These are phyloP conservation scores for Piaya cayana DNA, from an alignment of 2,113 vertebrate species.

Conservation along the genomic window DNA sequence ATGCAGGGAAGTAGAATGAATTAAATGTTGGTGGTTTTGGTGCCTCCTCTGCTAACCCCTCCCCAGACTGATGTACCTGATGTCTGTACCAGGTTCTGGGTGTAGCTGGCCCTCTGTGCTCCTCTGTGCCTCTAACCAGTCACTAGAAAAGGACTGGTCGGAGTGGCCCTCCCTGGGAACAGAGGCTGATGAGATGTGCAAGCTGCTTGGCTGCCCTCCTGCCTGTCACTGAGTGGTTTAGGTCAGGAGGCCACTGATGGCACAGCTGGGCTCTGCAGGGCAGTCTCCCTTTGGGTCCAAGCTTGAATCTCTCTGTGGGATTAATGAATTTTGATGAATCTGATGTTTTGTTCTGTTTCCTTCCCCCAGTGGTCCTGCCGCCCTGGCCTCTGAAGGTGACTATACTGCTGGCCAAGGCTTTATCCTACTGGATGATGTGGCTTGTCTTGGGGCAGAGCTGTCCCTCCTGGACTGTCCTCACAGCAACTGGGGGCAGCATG, in stretches of 20 bases:
- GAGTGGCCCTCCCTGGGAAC: neutral
- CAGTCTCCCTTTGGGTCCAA: neutral
- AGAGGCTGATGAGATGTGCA: neutral
- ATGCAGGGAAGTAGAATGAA: neutral
- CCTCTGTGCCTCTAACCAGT: neutral
- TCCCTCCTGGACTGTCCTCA: slow-evolving; percentile 87
- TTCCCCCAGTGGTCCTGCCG: slow-evolving; percentile 63
- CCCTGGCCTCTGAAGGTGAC: slow-evolving; percentile 57
- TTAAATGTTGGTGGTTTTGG: neutral
- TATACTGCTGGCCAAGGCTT: slow-evolving; percentile 85
- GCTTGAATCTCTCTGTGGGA: neutral
- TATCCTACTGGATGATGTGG: slow-evolving; percentile 87
- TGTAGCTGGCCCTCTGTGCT: neutral
- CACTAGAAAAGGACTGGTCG: neutral
- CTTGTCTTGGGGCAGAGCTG: slow-evolving; percentile 85
- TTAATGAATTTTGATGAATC: neutral
- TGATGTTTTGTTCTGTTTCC: neutral
- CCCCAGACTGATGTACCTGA: neutral
- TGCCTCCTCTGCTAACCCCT: neutral
- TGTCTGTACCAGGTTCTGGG: neutral
- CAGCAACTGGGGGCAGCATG: slow-evolving; percentile 90
- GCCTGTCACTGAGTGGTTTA: neutral
- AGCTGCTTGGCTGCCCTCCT: neutral
- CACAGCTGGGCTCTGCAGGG: neutral
- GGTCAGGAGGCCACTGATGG: neutral